These are phyloP conservation scores for Ennomos fuscantarius DNA, from an alignment of 2,888 invertebrate genomes.

Conservation along the genomic window DNA sequence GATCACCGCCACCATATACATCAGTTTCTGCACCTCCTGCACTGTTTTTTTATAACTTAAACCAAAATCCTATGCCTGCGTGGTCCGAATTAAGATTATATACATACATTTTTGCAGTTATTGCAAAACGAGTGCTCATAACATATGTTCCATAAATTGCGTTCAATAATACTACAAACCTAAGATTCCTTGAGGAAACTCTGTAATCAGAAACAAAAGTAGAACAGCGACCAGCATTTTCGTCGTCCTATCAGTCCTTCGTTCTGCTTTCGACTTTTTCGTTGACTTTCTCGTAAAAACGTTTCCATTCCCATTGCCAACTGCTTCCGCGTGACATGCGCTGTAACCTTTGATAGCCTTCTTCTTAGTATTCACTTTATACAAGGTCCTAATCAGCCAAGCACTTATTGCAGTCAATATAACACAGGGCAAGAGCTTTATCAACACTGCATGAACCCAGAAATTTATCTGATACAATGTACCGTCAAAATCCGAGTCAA, in stretches of 20 bases:
- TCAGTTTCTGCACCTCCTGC: too few species aligned
- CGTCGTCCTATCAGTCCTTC: slow-evolving; percentile 91
- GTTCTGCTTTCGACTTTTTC: slow-evolving; percentile 73
- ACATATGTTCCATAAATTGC: too few species aligned
- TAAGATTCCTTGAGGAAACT: slow-evolving; percentile 93
- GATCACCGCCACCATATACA: too few species aligned
- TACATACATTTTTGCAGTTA: too few species aligned
- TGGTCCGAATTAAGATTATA: too few species aligned
- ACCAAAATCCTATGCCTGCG: too few species aligned
- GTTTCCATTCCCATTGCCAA: slow-evolving; percentile 69
- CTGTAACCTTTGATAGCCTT: slow-evolving; percentile 83
- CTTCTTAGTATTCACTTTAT: slow-evolving; percentile 88
- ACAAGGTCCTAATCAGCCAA: slow-evolving; percentile 89
- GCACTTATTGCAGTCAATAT: slow-evolving; percentile 90
- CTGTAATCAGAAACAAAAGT: slow-evolving; percentile 93
- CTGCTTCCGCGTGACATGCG: slow-evolving; percentile 69
- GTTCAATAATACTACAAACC: slow-evolving; percentile 67
- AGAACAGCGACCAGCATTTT: slow-evolving; percentile 95
- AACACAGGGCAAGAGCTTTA: slow-evolving; percentile 92
- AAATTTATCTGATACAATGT: slow-evolving; percentile 89
- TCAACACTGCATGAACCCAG: slow-evolving; percentile 92
- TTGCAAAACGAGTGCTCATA: too few species aligned
- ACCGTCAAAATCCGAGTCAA: slow-evolving; percentile 84
- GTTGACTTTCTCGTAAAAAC: slow-evolving; percentile 71
- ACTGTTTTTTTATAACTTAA: too few species aligned